Conservation (phyloP, 2,888 invertebrate genomes). For the Sinodicranocentrus sp. region DNA sequence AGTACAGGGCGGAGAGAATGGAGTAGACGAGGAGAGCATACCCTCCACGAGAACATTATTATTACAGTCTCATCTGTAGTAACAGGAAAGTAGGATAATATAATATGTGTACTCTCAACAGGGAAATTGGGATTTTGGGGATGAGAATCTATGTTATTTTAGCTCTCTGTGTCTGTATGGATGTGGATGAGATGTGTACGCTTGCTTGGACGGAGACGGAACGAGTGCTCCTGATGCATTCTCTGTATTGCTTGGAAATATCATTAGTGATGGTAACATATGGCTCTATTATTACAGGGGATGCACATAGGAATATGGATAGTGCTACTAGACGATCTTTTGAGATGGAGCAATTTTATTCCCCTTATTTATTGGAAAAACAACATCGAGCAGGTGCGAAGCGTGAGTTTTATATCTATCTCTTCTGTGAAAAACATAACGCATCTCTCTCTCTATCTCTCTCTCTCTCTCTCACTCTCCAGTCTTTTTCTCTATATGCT, state of each 20-base stretch:
- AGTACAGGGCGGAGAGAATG: too few species aligned
- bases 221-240: constrained; percentile 18
- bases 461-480: neutral
- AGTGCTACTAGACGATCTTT: constrained; percentile 59
- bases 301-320: constrained; percentile 58
- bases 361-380: constrained; percentile 62
- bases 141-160: too few species aligned
- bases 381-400: constrained; percentile 62
- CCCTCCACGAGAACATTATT: too few species aligned
- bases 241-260: constrained; percentile 64
- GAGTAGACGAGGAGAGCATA: too few species aligned
- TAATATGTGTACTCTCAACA: too few species aligned
- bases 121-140: too few species aligned
- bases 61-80: too few species aligned
- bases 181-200: too few species aligned
- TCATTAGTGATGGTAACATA: constrained; percentile 74
- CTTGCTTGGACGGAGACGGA: too few species aligned
- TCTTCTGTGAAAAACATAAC: constrained; percentile 59
- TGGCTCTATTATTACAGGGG: constrained; percentile 74
- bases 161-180: too few species aligned
- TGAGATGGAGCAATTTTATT: constrained; percentile 62
- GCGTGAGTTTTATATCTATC: constrained; percentile 67
- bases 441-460: constrained; percentile 28
- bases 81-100: too few species aligned
- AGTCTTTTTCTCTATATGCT: too few species aligned